Evolutionary conservation across 2,797 vertebrate genomes (phyloP), one percentile per base, ranked within the genome.

Genomic region (Sebastes iracundus): DNA sequence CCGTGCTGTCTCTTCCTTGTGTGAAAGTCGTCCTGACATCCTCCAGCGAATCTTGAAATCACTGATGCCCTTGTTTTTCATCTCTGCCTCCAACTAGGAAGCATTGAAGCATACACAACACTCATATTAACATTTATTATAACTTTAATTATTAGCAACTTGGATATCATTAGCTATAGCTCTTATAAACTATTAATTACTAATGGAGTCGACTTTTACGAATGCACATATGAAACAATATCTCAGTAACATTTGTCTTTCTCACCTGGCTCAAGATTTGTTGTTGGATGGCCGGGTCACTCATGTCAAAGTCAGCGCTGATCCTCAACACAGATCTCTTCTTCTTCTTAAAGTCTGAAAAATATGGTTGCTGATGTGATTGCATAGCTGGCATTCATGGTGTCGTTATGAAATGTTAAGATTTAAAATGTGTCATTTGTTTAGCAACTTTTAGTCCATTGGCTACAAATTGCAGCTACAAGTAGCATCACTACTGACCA

Each of bases 221-320:
- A 30, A 46, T 12, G 38, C 28, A 35, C 42, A 23, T 30, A 52
- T 67, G 13, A 75, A 25, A 60, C 8, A 20, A 23, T 55, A 5
- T 22, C 11, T n/a, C 20, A 59, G 2, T 49, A 27, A 61, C 18
- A 33, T 12, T 1, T 35, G 7, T 78, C 4, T 58, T 23, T 52
- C 69, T 73, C 42, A 82, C 80, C 58, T 73, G 75, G 3, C 3
- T 72, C 9, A 58, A 3, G 58, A 82, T 32, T 25, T 73, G 63
- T 14, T 73, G 75, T 7, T 73, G 75, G 63, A 82, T 8, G 58
- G 11, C 9, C 2, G 33, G 27, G 49, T 77, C 58, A 4, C 46
- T 62, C 63, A 58, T 63, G 69, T 82, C 28, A 55, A 22, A 20
- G 20, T 68, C 7, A 49, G 49, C 2, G 1, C 4, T 14, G 56